Base-by-base conservation (phyloP, 2,888 invertebrate species). In the Caenorhabditis auriculariae region DNA sequence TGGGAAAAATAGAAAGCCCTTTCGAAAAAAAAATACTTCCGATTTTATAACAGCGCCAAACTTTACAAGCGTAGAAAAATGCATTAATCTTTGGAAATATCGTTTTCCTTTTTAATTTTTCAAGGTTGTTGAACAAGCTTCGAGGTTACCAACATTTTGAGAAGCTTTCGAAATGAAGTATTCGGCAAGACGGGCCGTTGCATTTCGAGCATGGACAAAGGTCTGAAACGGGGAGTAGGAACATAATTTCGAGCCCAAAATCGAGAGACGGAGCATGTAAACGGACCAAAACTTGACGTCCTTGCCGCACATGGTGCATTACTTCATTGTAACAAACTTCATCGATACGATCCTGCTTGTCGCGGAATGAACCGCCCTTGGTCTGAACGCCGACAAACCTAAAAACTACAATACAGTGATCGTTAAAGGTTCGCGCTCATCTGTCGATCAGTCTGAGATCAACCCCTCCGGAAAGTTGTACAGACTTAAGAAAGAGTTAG, bases 131-230 rank as follows among this genome's bases (percentile, higher is more conserved):
- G n/a, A n/a, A n/a, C n/a, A n/a, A n/a, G n/a, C n/a, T n/a, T n/a
- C n/a, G n/a, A n/a, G n/a, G n/a, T n/a, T n/a, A n/a, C n/a, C n/a
- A n/a, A n/a, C n/a, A n/a, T n/a, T n/a, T n/a, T 49, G 49, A 48
- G 88, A 87, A 0, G 93, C 92, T 62, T 89, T 83, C 74, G 94
- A 93, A 59, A 89, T 88, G 2, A 99, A 83, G 2, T 88, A 87
- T 74, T 88, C 88, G 0, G 95, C 96, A 0, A 92, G 91, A 52
- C 89, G 87, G 29, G 91, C 89, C 0, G 98, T 99, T 9, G 93
- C 92, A 85, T 95, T 96, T 26, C 98, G 87, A 0, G 96, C 93
- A 83, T 98, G 96, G 0, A 98, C 96, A 83, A 98, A 98, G 0
- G 98, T 92, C 92, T 98, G 93, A 91, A 87, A 86, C 28, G n/a